phyloP scores from a whole-genome alignment of 2,113 vertebrate genomes.

The Lagopus muta region DNA sequence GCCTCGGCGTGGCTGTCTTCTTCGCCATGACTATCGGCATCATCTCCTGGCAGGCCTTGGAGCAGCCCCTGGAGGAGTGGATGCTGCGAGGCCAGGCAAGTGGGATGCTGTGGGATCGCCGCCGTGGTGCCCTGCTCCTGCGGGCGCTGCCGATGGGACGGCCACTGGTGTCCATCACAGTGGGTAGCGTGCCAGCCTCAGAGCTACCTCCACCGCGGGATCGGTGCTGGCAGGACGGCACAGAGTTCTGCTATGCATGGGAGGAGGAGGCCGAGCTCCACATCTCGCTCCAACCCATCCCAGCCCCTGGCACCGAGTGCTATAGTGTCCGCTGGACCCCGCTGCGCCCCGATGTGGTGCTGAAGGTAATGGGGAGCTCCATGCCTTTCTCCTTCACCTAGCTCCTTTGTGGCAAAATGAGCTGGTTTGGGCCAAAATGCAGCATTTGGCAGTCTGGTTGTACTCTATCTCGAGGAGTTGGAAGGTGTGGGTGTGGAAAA shows the following conservation, averaged over 20 bases:
- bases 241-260: slow-evolving; percentile 91
- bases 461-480: not conserved
- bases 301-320: slow-evolving; percentile 83
- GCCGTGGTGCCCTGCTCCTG: slow-evolving; percentile 83
- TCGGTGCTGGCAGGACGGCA: slow-evolving; percentile 87
- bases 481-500: rapidly evolving
- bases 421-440: rapidly evolving
- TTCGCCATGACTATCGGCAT: slow-evolving; percentile 94
- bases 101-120: slow-evolving; percentile 89
- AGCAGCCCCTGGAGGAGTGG: slow-evolving; percentile 92
- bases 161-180: slow-evolving; percentile 81
- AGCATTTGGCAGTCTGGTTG: rapidly evolving
- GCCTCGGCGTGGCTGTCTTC: slow-evolving; percentile 89
- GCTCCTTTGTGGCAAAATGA: rapidly evolving
- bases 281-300: slow-evolving; percentile 79
- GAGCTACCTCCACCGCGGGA: slow-evolving; percentile 87
- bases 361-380: slow-evolving; percentile 81
- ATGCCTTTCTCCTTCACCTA: rapidly evolving
- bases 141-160: slow-evolving; percentile 84
- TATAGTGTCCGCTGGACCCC: slow-evolving; percentile 86
- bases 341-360: slow-evolving; percentile 83
- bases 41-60: slow-evolving; percentile 94
- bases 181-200: slow-evolving; percentile 80
- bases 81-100: slow-evolving; percentile 85
- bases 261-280: slow-evolving; percentile 86